Evolutionary conservation across 2,888 invertebrate species (phyloP).

Genomic region (Magallana nippona): DNA sequence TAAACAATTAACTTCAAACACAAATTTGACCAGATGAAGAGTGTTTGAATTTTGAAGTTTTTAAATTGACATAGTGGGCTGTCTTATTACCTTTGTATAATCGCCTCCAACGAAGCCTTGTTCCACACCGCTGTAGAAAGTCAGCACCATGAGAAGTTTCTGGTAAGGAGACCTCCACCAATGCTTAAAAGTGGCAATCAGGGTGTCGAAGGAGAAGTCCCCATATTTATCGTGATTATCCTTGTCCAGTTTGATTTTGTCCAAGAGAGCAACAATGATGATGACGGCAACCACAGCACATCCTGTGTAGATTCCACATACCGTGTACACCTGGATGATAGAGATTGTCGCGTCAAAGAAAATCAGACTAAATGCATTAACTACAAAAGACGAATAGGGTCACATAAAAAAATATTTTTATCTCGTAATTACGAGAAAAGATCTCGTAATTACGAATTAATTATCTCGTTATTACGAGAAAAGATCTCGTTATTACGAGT

Average conservation of each 20-base stretch:
- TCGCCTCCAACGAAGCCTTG: slow-evolving; percentile 96
- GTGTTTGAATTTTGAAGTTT: background rate
- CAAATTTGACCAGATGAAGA: too few relatives aligned
- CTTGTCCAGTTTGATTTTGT: slow-evolving; percentile 81
- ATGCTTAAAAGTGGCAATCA: slow-evolving; percentile 89
- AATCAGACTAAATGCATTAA: too few relatives aligned
- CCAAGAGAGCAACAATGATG: slow-evolving; percentile 92
- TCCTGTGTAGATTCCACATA: slow-evolving; percentile 92
- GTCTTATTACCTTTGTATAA: slow-evolving; percentile 80
- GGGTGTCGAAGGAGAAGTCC: slow-evolving; percentile 61
- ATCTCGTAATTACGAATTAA: too few relatives aligned
- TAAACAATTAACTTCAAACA: too few relatives aligned
- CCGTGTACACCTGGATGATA: slow-evolving; percentile 89
- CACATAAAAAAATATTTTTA: too few relatives aligned
- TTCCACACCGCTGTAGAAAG: slow-evolving; percentile 98
- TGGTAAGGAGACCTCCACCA: slow-evolving; percentile 92
- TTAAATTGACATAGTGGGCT: background rate
- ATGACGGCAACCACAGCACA: slow-evolving; percentile 92
- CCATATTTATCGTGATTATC: slow-evolving; percentile 50
- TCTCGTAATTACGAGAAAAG: too few relatives aligned
- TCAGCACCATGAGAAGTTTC: slow-evolving; percentile 94
- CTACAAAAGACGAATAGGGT: too few relatives aligned
- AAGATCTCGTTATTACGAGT: too few relatives aligned
- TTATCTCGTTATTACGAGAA: too few relatives aligned
- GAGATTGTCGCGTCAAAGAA: too few relatives aligned